Base-by-base conservation (phyloP, 2,888 invertebrate genomes). In the Nomada goodeniana region DNA sequence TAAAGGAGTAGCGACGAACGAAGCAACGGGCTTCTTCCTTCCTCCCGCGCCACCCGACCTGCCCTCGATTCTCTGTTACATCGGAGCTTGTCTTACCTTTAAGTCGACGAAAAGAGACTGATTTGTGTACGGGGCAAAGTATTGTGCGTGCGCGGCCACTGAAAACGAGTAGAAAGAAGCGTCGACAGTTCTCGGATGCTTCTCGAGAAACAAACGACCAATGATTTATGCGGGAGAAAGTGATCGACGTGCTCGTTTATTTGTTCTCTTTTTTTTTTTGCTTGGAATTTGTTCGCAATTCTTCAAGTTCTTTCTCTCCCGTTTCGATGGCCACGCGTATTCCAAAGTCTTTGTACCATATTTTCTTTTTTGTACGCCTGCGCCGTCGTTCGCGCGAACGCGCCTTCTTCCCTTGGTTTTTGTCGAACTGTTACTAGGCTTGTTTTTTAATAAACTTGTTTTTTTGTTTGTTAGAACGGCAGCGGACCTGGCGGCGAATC, bases 401-500 rank as follows among this genome's bases (percentile, higher is more conserved):
- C 90, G 90, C 89, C 86, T 90, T 88, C 89, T 89, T 88, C 90
- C 87, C 91, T 92, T 91, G 86, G 79, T 92, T 92, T 86, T 80
- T 80, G 26, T 90, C 88, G 88, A 91, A 92, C 89, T 92, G 92
- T 93, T 93, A 91, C 88, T 90, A 89, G 80, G 91, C 91, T 91
- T 92, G 90, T 93, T 92, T 92, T 73, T 92, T 91, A 92, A 92
- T 92, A 93, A 94, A 94, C 94, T 94, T 94, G 94, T 95, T 94
- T 94, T 95, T 95, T 95, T 96, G 95, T 94, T 96, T 96, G 96
- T 95, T 95, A 98, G 98, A 98, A 97, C 96, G 97, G 97, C 87
- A 96, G 96, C 89, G 97, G 96, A 76, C 95, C 96, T 84, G 97
- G 96, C 83, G 96, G 96, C 80, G 98, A 98, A 89, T 96, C 97